Conservation (phyloP, 2,888 invertebrate genomes). For the Pomacea canaliculata region DNA sequence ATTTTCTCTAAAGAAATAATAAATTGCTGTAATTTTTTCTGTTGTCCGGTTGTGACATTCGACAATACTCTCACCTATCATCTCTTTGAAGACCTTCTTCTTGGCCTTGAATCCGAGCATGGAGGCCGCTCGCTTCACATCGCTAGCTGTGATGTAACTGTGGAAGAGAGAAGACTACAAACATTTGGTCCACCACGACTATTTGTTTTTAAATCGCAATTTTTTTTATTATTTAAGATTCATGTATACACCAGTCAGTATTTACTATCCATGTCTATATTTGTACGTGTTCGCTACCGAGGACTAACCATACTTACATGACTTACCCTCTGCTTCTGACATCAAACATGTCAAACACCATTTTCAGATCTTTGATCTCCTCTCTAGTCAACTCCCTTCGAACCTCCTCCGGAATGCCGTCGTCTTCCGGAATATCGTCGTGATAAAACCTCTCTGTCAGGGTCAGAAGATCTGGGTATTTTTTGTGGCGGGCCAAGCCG, state of each 20-base stretch:
- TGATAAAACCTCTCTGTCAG: conserved; percentile 45
- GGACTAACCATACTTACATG: not conserved
- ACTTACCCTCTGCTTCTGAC: conserved; percentile 52
- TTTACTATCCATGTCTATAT: too few species aligned
- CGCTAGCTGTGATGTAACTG: conserved; percentile 48
- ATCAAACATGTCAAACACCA: conserved; percentile 56
- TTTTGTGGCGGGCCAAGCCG: conserved; percentile 35
- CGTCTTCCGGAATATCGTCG: conserved; percentile 34
- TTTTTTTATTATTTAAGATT: too few species aligned
- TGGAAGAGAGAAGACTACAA: not conserved
- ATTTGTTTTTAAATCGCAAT: too few species aligned
- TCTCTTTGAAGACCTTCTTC: conserved; percentile 39
- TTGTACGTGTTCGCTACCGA: too few species aligned
- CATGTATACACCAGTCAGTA: too few species aligned
- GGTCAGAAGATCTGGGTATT: conserved; percentile 38
- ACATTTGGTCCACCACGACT: not conserved
- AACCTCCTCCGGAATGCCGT: conserved; percentile 46
- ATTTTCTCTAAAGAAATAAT: too few species aligned
- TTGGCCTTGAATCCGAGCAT: conserved; percentile 47
- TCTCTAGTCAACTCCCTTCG: conserved; percentile 43
- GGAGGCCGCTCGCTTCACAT: conserved; percentile 41
- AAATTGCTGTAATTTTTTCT: too few species aligned
- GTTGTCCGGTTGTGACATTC: too few species aligned
- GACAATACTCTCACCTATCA: conserved; percentile 36
- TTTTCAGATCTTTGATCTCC: conserved; percentile 52